Conservation (phyloP, 2,888 invertebrate species). For the Panopea generosa region DNA sequence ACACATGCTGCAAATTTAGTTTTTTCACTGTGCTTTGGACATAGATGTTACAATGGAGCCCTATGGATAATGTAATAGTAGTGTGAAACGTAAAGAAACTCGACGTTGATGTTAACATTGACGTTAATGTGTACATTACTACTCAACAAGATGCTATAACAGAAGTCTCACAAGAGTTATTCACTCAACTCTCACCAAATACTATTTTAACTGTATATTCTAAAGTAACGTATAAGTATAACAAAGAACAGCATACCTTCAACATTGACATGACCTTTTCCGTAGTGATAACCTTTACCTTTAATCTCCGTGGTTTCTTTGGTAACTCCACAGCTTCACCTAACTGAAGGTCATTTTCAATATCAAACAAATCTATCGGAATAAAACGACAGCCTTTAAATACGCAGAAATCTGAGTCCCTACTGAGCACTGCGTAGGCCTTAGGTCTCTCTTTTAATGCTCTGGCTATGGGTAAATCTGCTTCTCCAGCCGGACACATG, state of each 20-base stretch:
- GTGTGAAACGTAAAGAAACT: too few species aligned
- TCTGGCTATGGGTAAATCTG: slow-evolving; percentile 78
- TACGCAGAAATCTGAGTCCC: slow-evolving; percentile 83
- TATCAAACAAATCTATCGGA: slow-evolving; percentile 78
- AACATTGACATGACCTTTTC: slow-evolving; percentile 71
- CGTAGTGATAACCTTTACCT: slow-evolving; percentile 74
- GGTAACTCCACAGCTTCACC: slow-evolving; percentile 68
- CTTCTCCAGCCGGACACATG: slow-evolving; percentile 77
- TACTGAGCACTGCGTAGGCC: slow-evolving; percentile 80
- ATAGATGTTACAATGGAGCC: too few species aligned
- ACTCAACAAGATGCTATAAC: too few species aligned
- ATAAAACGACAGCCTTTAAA: slow-evolving; percentile 78
- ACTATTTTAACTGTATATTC: too few species aligned
- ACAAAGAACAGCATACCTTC: slow-evolving; percentile 70
- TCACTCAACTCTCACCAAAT: neutral
- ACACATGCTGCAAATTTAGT: too few species aligned
- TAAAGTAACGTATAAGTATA: too few species aligned
- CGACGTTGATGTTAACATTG: too few species aligned
- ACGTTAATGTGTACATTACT: too few species aligned
- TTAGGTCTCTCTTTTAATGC: slow-evolving; percentile 72
- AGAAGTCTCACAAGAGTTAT: too few species aligned
- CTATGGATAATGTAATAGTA: too few species aligned
- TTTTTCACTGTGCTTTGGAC: too few species aligned
- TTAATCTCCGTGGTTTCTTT: slow-evolving; percentile 72
- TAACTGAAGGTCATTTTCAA: slow-evolving; percentile 76